Conservation (phyloP, 2,113 vertebrate genomes). For the Cynoglossus semilaevis region DNA sequence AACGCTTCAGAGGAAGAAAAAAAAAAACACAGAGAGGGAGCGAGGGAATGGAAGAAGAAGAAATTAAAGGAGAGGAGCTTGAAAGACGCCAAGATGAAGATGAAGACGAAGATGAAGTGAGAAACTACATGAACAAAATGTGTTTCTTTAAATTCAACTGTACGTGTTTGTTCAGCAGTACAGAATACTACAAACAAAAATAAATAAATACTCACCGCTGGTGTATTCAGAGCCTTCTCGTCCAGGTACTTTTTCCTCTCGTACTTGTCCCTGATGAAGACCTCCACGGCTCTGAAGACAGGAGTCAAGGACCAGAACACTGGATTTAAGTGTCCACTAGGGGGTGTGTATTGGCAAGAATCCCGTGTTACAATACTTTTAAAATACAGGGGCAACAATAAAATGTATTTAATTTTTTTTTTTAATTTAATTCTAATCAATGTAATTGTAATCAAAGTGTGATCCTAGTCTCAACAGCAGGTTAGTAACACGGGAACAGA, state of each 20-base stretch:
- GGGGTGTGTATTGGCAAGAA: neutral
- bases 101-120: constrained; percentile 2
- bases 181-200: no score
- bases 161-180: no score
- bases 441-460: no score
- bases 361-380: no score
- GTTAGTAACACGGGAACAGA: no score
- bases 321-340: neutral
- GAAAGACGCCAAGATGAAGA: constrained; percentile 8
- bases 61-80: neutral
- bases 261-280: constrained; percentile 99
- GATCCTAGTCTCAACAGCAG: no score
- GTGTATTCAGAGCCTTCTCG: constrained; percentile 81
- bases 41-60: constrained; percentile 14
- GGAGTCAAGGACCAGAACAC: constrained; percentile 77
- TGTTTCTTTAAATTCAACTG: constrained; percentile 4
- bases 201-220: constrained; percentile 82
- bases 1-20: constrained; percentile 44
- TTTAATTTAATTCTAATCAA: no score
- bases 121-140: constrained; percentile 13
- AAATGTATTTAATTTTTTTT: no score
- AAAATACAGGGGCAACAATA: no score
- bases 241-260: constrained; percentile 97
- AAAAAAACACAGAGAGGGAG: constrained; percentile 18
- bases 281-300: constrained; percentile 91